These are phyloP conservation scores for Macropodus opercularis DNA, from an alignment of 2,797 vertebrate genomes.

Conservation along the genomic window DNA sequence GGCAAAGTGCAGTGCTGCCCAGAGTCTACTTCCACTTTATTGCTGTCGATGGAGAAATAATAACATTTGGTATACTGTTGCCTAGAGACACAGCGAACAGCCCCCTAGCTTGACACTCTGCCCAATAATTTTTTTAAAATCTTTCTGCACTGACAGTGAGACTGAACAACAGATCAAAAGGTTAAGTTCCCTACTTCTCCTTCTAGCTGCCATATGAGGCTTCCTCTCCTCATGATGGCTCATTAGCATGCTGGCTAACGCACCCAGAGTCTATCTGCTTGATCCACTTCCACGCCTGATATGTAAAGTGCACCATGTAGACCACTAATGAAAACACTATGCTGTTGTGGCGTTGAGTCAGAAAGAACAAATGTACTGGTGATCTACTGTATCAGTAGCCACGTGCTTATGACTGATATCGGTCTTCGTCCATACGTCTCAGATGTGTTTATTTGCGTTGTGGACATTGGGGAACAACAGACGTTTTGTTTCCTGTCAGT, in stretches of 20 bases:
- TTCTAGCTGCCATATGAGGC: not conserved
- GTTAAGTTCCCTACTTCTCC: not conserved
- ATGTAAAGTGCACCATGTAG: not conserved
- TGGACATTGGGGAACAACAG: too few relatives aligned
- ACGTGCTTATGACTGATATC: too few relatives aligned
- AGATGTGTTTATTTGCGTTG: too few relatives aligned
- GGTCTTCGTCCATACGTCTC: too few relatives aligned
- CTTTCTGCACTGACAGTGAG: constrained; percentile 24
- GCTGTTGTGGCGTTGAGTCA: not conserved
- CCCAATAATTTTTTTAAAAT: constrained; percentile 21
- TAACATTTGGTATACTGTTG: constrained; percentile 50
- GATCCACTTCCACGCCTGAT: not conserved
- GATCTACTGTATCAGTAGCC: too few relatives aligned
- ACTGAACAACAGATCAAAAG: constrained; percentile 35
- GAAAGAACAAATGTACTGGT: too few relatives aligned
- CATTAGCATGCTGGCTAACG: constrained; percentile 2
- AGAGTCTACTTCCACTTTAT: constrained; percentile 48
- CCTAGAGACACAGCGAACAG: constrained; percentile 43
- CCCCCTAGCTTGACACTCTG: constrained; percentile 31
- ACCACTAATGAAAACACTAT: not conserved
- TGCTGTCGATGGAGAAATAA: constrained; percentile 55
- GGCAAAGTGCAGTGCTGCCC: constrained; percentile 26
- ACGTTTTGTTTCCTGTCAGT: too few relatives aligned
- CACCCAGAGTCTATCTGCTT: not conserved
- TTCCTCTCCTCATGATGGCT: not conserved